Percentiles rank a stretch among this genome's conserved stretches.
Evolutionary conservation across 2,888 invertebrate species (phyloP).

Genomic region (Tortricodes alternella): DNA sequence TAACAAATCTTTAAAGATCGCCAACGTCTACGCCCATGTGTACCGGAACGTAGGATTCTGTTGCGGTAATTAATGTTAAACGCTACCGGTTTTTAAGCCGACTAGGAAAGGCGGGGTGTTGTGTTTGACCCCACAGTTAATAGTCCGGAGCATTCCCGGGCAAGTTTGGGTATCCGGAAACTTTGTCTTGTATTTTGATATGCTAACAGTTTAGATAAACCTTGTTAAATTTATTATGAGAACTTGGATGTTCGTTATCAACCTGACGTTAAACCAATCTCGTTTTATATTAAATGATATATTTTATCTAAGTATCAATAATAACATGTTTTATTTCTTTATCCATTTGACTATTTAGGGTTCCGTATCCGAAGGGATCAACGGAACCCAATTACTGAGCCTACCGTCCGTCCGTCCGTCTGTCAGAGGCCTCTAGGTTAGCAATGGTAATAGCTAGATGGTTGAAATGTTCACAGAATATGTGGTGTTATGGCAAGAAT

Average conservation of each 20-base stretch:
- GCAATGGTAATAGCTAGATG: no score
- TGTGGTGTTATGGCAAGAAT: no score
- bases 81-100: conserved; percentile 58
- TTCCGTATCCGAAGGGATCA: no score
- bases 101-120: conserved; percentile 47
- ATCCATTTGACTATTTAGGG: no score
- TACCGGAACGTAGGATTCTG: conserved; percentile 51
- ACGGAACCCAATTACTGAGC: no score
- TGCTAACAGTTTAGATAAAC: background rate
- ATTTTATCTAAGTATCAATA: no score
- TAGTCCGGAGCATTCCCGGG: background rate
- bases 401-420: no score
- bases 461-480: no score
- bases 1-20: conserved; percentile 7
- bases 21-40: conserved; percentile 35
- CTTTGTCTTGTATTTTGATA: background rate
- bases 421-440: no score
- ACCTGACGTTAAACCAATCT: no score
- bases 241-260: background rate
- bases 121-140: conserved; percentile 34
- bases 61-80: conserved; percentile 72
- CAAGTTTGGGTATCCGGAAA: background rate
- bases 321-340: no score
- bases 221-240: background rate
- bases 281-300: no score